Base-by-base conservation (phyloP, 1,140 invertebrate species). In the Bombus superbus region DNA sequence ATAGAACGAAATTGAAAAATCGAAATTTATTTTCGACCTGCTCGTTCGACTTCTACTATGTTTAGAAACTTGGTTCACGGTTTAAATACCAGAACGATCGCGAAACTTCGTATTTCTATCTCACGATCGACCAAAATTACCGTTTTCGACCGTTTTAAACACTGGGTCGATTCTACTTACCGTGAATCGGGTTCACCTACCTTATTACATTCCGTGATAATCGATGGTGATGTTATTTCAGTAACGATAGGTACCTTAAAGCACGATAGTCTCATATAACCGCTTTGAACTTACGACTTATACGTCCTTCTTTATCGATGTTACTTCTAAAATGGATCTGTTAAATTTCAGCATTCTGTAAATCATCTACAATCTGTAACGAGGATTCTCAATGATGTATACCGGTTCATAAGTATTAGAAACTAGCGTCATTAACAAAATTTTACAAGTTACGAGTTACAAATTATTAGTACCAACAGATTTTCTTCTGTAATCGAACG, bases 151-250 rank as follows among this genome's bases (percentile, higher is more conserved):
- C 69, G 84, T 86, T 86, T 91, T 88, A 90, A 87, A 72, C 68
- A 75, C 57, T 64, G 44, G 83, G 42, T 91, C 83, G 86, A 91
- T 91, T 89, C 81, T 74, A 88, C 84, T 88, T 91, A 90, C 83
- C 82, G 47, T 62, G 68, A 91, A 89, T 89, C 83, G 76, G 78
- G 47, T 85, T 89, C 83, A 88, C 88, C 89, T 90, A 90, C 71
- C 77, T 78, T 47, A 84, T 86, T 85, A 89, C 78, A 35, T 71
- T 86, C 62, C 66, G 32, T 42, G 71, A 91, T 91, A 91, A 91
- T 90, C 87, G 77, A 88, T 90, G 68, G 42, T 69, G 76, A 86
- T 89, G 78, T 86, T 90, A 90, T 90, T 90, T 88, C 66, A 86
- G 75, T 81, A 47, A 83, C 64, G 76, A 81, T 87, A 35, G 68